Base-by-base conservation (phyloP, 2,113 vertebrate species). In the Alaudala cheleensis region DNA sequence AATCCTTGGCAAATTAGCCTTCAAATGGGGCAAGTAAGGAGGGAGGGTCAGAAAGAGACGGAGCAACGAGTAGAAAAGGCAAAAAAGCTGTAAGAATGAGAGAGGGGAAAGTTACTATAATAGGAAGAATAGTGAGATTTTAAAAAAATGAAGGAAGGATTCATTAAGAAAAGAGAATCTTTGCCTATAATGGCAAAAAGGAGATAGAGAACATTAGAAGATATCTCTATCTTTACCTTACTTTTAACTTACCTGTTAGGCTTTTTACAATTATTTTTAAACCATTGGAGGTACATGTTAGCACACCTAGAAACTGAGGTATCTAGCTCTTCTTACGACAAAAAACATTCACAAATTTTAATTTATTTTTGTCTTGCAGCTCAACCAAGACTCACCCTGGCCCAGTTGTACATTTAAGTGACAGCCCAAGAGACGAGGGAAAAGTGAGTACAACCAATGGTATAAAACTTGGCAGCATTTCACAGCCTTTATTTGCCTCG, bases 381-480 rank as follows among this genome's bases (percentile, higher is more conserved):
- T 99, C 99, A 74, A 99, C 99, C 88, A 99, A 99, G 98, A 99
- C 98, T 97, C 99, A 99, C 95, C 99, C 99, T 89, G 99, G 99
- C 65, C 99, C 99, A 24, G 99, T 99, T 95, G 99, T 99, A 86
- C 99, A 99, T 96, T 98, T 99, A 97, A 99, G 99, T 79, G 99
- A 99, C 97, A 99, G 99, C 91, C 99, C 99, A 78, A 99, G 99
- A 98, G 99, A 99, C 76, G 99, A 99, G 97, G 99, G 99, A 69
- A 99, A 99, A 98, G 99, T 99, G 97, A 98, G 99, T 98, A 97
- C 65, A 60, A 47, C 18, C 61, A n/a, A 49, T 40, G 9, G 47
- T 78, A 39, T 66, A 87, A 95, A 78, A 60, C 37, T 62, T 37
- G 34, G 20, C 60, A 80, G 25, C 11, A 33, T 86, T 91, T 92